These are phyloP conservation scores for Machimus atricapillus DNA, from an alignment of 2,888 invertebrate genomes.

Conservation along the genomic window DNA sequence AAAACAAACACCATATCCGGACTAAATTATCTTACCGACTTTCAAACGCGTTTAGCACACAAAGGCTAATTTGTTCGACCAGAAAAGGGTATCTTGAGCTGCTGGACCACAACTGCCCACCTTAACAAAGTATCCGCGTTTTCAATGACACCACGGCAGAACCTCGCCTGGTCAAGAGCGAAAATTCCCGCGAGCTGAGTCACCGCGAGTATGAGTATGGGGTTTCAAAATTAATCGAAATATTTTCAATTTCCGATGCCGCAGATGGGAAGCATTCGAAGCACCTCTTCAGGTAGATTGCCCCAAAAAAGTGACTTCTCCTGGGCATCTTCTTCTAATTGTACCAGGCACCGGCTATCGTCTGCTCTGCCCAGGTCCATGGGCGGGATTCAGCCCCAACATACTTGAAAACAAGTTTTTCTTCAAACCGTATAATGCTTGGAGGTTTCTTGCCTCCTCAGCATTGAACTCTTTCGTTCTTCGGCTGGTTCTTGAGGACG, in stretches of 20 bases:
- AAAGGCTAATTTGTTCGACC: neutral
- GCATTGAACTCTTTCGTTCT: neutral
- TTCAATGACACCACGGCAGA: neutral
- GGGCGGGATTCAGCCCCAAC: neutral
- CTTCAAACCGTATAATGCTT: neutral
- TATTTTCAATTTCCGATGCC: neutral
- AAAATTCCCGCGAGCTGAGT: neutral
- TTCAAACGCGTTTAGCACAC: neutral
- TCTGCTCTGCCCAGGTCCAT: neutral
- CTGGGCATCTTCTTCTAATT: neutral
- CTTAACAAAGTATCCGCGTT: neutral
- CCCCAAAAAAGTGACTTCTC: neutral
- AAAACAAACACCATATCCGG: neutral
- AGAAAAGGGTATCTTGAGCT: neutral
- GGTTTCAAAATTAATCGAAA: neutral
- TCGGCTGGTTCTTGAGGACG: neutral
- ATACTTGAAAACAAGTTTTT: neutral
- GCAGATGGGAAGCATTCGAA: neutral
- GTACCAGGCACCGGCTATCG: neutral
- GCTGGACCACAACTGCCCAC: neutral
- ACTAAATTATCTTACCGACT: neutral
- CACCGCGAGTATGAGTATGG: neutral
- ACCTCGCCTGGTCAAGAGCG: neutral
- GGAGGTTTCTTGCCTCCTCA: neutral
- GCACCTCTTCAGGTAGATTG: neutral